Evolutionary conservation across 2,888 invertebrate species (phyloP), one percentile per base, ranked within the genome.

Genomic region (Polydrusus pterygomalis): DNA sequence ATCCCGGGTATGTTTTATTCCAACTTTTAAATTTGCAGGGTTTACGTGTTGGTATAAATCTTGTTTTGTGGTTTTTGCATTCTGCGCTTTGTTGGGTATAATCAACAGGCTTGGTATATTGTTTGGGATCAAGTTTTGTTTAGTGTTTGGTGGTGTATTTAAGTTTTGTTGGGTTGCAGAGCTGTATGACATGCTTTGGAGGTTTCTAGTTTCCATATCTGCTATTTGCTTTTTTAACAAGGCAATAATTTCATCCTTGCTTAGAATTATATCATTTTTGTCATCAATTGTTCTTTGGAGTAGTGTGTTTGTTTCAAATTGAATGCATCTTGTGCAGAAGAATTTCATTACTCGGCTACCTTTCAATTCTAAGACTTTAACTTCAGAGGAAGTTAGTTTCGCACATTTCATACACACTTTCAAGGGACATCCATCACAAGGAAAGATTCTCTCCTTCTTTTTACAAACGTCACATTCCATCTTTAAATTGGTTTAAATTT

Each of bases 251-350:
- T 40, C 40, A 40, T 40, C 40, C 40, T 40, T 40, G 40, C 40
- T 40, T 40, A n/a, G 47, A 65, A 65, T 65, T 18, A 65, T 65
- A 47, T 9, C 45, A 65, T 65, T 65, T 47, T 65, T 65, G 45
- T 65, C 65, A 10, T 65, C 65, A 65, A 47, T 65, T 9, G 49
- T 65, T 47, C 20, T 65, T 65, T 65, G 65, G 25, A 65, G 18
- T 47, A 65, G 20, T 47, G 65, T 20, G 13, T 65, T 65, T 65
- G 47, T 65, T 65, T 56, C 56, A 56, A 56, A 56, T 56, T 56
- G 56, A 25, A 25, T 56, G 25, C 56, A 56, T 56, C 56, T 56
- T 25, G 56, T 56, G 20, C 56, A 20, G 25, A 18, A 56, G 20
- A 56, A 56, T 20, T 18, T 56, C 25, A 56, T 20, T 20, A 20